Evolutionary conservation across 1,140 invertebrate species (phyloP), one percentile per base, ranked within the genome.

Genomic region (Drosophila sp.): DNA sequence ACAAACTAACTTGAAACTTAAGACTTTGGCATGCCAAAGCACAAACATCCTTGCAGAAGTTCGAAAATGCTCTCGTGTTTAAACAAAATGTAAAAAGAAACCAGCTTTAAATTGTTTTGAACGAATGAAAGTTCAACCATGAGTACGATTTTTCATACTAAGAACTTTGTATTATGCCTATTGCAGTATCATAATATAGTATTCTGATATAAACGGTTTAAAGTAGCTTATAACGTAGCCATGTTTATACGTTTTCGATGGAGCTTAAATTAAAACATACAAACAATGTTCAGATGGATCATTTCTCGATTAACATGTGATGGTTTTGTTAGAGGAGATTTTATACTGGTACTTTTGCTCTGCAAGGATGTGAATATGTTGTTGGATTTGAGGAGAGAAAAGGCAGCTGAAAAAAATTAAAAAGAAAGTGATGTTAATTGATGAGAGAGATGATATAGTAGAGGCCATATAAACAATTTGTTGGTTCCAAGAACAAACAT

Each of bases 401-500:
- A 27, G 44, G 44, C 44, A 50, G 44, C 44, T 50, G 72, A 71
- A 71, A 78, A 74, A 70, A 17, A 25, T 54, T 65, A 33, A 27
- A 32, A 60, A 27, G 35, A 62, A 58, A 40, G 33, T 57, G 33
- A 61, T 44, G 50, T 55, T 56, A 55, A 32, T 56, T 65, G 55
- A 33, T 29, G 32, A 41, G 33, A 44, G 44, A 44, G n/a, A 60
- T 32, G 44, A 44, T 10, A 60, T 32, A 57, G 64, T 65, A 68
- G 62, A 81, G 70, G 83, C 83, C 81, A 86, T 72, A 25, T 27
- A 50, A 50, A 83, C 75, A 84, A 89, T 87, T 89, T 87, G 84
- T 89, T 87, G 85, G 84, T 87, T 87, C 84, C 69, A 69, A 89
- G 84, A 87, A 87, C 84, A 80, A 89, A 77, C 44, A 66, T 61